These are phyloP conservation scores for Microcebus murinus DNA, from an alignment of 2,113 vertebrate genomes.

Conservation along the genomic window DNA sequence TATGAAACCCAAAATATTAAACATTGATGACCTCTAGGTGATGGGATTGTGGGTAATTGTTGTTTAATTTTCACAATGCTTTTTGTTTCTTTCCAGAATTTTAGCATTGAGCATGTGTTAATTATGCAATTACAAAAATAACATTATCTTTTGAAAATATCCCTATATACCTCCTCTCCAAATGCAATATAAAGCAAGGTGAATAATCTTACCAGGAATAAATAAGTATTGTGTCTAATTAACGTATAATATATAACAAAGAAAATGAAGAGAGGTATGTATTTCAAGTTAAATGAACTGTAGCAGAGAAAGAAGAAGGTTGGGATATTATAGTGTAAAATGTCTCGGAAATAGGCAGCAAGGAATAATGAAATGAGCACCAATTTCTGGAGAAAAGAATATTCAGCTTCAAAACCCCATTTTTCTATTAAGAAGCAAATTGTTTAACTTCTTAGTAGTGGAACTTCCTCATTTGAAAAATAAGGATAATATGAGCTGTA, in stretches of 20 bases:
- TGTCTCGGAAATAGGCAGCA: not conserved
- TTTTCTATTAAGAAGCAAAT: not conserved
- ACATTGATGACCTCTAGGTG: not conserved
- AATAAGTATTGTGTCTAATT: not conserved
- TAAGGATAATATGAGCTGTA: not conserved
- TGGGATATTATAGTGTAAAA: not conserved
- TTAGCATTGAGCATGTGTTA: not conserved
- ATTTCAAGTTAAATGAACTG: not conserved
- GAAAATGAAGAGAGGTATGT: not conserved
- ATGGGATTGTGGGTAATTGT: not conserved
- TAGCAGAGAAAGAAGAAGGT: not conserved
- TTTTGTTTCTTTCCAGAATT: not conserved
- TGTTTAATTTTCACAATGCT: not conserved
- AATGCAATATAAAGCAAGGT: not conserved
- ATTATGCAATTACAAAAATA: constrained; percentile 13
- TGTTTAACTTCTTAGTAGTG: not conserved
- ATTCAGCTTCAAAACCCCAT: not conserved
- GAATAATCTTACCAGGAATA: not conserved
- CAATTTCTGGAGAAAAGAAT: not conserved
- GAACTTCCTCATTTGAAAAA: constrained; percentile 20
- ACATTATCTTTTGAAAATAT: not conserved
- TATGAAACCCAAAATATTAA: not conserved
- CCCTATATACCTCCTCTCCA: not conserved
- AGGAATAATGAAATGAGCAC: not conserved
- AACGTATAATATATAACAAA: not conserved